Evolutionary conservation across 2,888 invertebrate genomes (phyloP), one percentile per base, ranked within the genome.

Genomic region (Smittia sp.): DNA sequence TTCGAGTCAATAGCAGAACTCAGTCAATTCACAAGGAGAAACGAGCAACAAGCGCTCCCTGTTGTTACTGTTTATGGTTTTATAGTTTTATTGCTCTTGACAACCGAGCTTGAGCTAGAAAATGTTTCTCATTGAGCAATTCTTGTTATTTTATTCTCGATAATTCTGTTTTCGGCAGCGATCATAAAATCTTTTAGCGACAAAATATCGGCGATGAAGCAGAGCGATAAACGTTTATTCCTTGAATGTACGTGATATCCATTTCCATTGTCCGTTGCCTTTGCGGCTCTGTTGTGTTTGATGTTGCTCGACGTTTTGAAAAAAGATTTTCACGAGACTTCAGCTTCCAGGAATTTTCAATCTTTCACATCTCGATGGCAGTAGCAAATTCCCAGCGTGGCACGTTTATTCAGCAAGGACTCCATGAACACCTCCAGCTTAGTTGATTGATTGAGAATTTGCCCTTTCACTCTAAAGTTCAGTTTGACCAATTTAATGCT

Each of bases 401-500:
- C 69, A 52, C n/a, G 24, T 25, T 18, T 27, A 46, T 38, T 41
- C 24, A 22, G 25, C 20, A 32, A n/a, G 13, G 11, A 39, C 7
- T 46, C n/a, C n/a, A 68, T 11, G 15, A 32, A 66, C 15, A 72
- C 72, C 72, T 62, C 72, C 72, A 72, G 15, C 72, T 38, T 38
- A n/a, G 72, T 72, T 72, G 72, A 72, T 72, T 27, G 72, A 72
- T 72, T 52, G 52, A 72, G 39, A 13, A n/a, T n/a, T n/a, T 1
- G 15, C 18, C 15, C 18, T 66, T 66, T 66, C 63, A 63, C 27
- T 63, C 24, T 22, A 63, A 58, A 58, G 46, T 58, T 58, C n/a
- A 54, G 15, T 72, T n/a, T 58, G 58, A 72, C 62, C 62, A 52
- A 72, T 72, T 72, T 72, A 27, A n/a, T 58, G 72, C 58, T 72